Evolutionary conservation across 2,797 vertebrate species (phyloP), one percentile per base, ranked within the genome.

Genomic region (Aselliscus stoliczkanus): DNA sequence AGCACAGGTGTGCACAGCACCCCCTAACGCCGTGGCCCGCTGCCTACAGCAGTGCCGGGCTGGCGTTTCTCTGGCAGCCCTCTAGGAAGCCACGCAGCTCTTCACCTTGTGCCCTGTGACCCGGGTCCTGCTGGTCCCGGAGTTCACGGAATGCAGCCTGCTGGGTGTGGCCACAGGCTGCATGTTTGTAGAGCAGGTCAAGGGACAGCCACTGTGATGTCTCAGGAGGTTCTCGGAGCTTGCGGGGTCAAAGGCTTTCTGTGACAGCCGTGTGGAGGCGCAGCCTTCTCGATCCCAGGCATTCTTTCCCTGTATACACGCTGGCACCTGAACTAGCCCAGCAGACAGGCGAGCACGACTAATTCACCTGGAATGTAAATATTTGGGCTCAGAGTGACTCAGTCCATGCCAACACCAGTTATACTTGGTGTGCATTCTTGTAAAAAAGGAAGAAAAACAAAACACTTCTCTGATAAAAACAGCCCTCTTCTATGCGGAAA

Each of bases 291-390:
- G 0, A 9, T 1, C 6, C 0, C 2, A 0, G 20, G 44, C 20
- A 0, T 4, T 27, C 44, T 9, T 76, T 7, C 34, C 15, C 0
- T 50, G 0, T 15, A 9, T 1, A 2, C 10, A 1, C 11, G 76
- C 42, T 52, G 90, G 31, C 44, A 39, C 79, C 72, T 58, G 67
- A 84, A 31, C n/a, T 2, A 29, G 34, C 0, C 69, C 88, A 4
- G 13, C 50, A 10, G 64, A 9, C 7, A 2, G 0, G 34, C 37
- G 60, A 34, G 62, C 20, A 2, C n/a, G 50, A 64, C 65, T 52
- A 2, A 80, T 1, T 17, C 39, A 20, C 11, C 70, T 47, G 86
- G 87, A 95, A 91, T 91, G 80, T 72, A 47, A 89, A 92, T 86
- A 93, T 90, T 67, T 82, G 70, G 80, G 90, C 34, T 94, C 39